Percentiles rank a stretch among this genome's conserved stretches.
Conservation (phyloP, 2,888 invertebrate genomes). For the Ferrisia virgata region DNA sequence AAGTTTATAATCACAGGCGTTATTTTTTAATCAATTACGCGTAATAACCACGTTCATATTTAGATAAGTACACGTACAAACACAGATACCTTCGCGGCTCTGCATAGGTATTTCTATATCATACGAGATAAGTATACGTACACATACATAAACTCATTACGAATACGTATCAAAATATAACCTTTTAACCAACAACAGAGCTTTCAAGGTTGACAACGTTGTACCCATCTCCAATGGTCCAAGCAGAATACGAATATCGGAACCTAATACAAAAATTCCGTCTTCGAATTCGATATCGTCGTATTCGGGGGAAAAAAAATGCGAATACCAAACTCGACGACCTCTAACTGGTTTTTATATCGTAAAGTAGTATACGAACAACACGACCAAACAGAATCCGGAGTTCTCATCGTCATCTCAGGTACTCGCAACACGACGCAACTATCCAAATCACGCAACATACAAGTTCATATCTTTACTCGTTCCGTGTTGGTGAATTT, state of each 20-base stretch:
- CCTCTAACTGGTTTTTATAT: conserved; percentile 24
- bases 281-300: background rate
- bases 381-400: conserved; percentile 1
- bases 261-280: background rate
- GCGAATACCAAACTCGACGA: conserved; percentile 7
- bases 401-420: too few species aligned
- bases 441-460: background rate
- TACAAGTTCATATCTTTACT: too few species aligned
- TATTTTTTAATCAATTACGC: background rate
- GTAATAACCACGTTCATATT: background rate
- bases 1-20: background rate
- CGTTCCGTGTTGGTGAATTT: background rate
- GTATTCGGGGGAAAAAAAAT: background rate
- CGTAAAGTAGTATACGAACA: too few species aligned
- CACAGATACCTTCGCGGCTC: background rate
- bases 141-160: background rate
- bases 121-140: background rate
- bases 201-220: conserved; percentile 20
- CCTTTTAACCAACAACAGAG: background rate
- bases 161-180: background rate
- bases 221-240: background rate
- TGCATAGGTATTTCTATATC: too few species aligned
- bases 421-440: background rate
- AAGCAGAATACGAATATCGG: background rate
- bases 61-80: background rate